phyloP scores from a whole-genome alignment of 2,113 vertebrate genomes.

The Hydropotes inermis region DNA sequence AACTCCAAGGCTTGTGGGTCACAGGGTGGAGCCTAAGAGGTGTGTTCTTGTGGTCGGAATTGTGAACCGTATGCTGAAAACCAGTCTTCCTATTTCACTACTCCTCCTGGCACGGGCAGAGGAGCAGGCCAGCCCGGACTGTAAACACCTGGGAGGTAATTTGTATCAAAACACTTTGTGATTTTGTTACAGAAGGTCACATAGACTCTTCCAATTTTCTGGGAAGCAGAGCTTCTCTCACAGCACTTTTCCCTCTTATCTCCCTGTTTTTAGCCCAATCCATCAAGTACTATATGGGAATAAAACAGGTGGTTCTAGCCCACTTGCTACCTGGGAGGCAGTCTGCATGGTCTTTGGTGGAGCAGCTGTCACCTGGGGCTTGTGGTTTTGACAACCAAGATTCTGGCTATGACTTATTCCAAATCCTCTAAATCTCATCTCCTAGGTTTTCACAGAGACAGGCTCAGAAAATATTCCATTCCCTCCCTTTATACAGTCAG shows the following conservation, averaged over 20 bases:
- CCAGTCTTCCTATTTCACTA: background rate
- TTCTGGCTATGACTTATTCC: background rate
- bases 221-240: background rate
- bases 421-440: background rate
- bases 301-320: background rate
- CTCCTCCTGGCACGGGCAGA: background rate
- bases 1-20: background rate
- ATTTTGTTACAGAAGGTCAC: background rate
- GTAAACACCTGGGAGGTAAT: background rate
- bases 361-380: background rate
- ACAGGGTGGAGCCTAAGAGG: background rate
- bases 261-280: background rate
- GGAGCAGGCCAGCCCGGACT: background rate
- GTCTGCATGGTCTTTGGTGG: background rate
- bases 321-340: background rate
- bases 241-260: too few species aligned
- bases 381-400: background rate
- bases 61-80: background rate
- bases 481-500: background rate
- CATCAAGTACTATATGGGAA: background rate
- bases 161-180: background rate
- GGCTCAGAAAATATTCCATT: background rate
- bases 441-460: background rate
- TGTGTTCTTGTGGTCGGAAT: background rate
- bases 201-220: background rate